These are phyloP conservation scores for Cordilura impudica DNA, from an alignment of 2,888 invertebrate genomes.

Conservation along the genomic window DNA sequence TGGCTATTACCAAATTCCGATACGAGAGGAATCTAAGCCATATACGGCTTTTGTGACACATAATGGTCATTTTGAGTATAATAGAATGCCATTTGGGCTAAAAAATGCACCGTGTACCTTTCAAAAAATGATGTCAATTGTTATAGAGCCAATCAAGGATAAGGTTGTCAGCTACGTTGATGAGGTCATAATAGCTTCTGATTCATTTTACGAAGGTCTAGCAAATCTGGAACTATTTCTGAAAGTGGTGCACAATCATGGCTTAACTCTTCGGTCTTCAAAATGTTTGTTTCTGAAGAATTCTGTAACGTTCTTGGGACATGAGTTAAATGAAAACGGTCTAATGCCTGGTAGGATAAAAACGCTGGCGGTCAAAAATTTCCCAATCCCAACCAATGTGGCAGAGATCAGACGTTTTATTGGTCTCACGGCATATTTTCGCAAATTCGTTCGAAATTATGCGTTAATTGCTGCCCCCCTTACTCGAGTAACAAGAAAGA, in stretches of 20 bases:
- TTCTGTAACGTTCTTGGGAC: constrained; percentile 5
- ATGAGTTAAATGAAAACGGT: constrained; percentile 43
- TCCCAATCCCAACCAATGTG: constrained; percentile 63
- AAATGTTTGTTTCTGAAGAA: constrained; percentile 20
- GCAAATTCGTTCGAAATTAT: too few species aligned
- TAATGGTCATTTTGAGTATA: constrained; percentile 36
- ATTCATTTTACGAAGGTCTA: neutral
- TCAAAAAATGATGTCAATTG: constrained; percentile 65
- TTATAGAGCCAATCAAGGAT: constrained; percentile 26
- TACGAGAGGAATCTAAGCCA: neutral
- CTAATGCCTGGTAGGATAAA: constrained; percentile 66
- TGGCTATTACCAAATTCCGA: constrained; percentile 22
- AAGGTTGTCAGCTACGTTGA: constrained; percentile 39
- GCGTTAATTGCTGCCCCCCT: too few species aligned
- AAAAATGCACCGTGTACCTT: constrained; percentile 71
- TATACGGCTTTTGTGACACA: constrained; percentile 5
- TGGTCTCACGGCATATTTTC: constrained; percentile 69
- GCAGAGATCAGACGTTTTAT: constrained; percentile 51
- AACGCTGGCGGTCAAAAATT: constrained; percentile 64
- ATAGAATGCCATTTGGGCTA: constrained; percentile 40
- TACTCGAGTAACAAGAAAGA: constrained; percentile 54
- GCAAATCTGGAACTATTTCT: neutral
- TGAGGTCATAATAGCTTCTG: constrained; percentile 3
- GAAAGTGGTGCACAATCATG: neutral
- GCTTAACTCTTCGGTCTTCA: constrained; percentile 5